Evolutionary conservation across 2,113 vertebrate species (phyloP).

Genomic region (Rhodinocichla rosea): DNA sequence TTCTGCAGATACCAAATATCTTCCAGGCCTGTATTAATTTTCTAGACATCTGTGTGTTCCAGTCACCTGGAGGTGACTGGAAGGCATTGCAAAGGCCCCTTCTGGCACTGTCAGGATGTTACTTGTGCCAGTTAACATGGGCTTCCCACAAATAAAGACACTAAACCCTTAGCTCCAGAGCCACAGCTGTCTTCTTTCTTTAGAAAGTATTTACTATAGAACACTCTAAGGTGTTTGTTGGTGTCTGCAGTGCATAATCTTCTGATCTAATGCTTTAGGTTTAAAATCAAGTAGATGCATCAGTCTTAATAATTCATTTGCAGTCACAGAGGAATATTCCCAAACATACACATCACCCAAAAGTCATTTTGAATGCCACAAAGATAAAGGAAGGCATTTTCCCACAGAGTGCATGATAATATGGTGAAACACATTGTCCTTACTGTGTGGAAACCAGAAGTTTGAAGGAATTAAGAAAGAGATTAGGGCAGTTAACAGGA

Average conservation of each 20-base stretch:
- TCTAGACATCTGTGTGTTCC: neutral
- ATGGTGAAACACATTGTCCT: neutral
- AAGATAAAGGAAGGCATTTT: slow-evolving; percentile 1
- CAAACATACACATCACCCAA: neutral
- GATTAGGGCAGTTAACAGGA: neutral
- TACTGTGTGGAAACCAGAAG: neutral
- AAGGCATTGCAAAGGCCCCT: neutral
- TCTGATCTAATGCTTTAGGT: neutral
- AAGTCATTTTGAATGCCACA: neutral
- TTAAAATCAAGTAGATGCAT: slow-evolving; percentile 12
- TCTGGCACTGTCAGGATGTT: neutral
- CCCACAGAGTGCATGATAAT: neutral
- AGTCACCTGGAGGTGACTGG: neutral
- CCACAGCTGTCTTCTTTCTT: neutral
- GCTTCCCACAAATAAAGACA: neutral
- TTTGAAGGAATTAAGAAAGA: neutral
- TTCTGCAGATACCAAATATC: neutral
- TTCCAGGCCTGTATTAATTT: neutral
- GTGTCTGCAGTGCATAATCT: neutral
- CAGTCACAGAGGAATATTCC: neutral
- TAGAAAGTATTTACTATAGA: neutral
- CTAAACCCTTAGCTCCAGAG: neutral
- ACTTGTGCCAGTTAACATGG: neutral
- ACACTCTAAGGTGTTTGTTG: neutral
- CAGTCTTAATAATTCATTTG: neutral